These are phyloP conservation scores for Psilopsiagon aurifrons DNA, from an alignment of 2,113 vertebrate species.

Conservation along the genomic window DNA sequence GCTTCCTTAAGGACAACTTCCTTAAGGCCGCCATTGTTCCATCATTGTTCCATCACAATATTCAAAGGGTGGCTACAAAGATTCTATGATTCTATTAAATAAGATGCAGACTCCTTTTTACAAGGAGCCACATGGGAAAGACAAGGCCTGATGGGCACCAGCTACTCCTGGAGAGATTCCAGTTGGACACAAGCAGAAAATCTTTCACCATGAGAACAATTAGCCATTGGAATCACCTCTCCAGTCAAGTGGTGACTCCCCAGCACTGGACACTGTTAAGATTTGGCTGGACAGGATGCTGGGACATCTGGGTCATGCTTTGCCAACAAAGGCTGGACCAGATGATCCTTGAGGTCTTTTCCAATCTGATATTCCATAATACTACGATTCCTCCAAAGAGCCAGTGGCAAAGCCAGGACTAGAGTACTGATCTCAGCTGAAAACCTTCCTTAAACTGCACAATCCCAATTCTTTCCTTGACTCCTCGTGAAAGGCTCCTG, in stretches of 20 bases:
- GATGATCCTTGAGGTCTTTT: neutral
- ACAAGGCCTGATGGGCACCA: neutral
- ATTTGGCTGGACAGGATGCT: neutral
- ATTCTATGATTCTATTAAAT: neutral
- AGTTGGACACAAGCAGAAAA: neutral
- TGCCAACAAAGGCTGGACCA: neutral
- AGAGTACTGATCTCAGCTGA: neutral
- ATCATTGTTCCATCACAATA: neutral
- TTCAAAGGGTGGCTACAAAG: neutral
- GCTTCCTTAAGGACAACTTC: neutral
- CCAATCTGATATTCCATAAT: neutral
- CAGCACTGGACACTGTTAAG: neutral
- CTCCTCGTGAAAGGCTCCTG: neutral
- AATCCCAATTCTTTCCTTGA: neutral
- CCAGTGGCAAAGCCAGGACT: neutral
- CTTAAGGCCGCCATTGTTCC: neutral
- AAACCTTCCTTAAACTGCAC: neutral
- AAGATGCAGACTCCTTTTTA: neutral
- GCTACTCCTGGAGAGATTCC: neutral
- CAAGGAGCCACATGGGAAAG: neutral
- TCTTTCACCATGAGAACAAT: neutral
- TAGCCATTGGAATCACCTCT: neutral
- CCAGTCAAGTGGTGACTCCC: neutral
- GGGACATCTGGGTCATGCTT: neutral
- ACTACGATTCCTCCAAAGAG: rapidly evolving